phyloP scores from a whole-genome alignment of 1,140 invertebrate genomes.

The Nylanderia fulva region DNA sequence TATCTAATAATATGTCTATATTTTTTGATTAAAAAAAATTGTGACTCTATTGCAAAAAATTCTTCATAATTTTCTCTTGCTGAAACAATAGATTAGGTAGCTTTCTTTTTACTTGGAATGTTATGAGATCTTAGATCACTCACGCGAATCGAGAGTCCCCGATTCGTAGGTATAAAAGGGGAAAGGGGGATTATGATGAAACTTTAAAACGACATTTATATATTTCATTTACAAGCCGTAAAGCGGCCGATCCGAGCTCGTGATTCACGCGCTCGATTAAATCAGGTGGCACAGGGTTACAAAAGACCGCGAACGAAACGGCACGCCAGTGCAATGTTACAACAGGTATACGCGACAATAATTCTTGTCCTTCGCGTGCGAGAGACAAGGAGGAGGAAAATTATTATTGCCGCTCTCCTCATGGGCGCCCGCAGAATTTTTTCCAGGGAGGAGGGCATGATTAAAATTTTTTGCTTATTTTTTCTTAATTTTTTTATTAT shows the following conservation, averaged over 20 bases:
- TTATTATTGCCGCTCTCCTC: not conserved
- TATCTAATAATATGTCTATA: not conserved
- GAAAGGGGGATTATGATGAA: not conserved
- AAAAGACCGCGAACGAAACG: conserved; percentile 52
- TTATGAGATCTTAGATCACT: not conserved
- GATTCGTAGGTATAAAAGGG: not conserved
- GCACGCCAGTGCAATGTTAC: conserved; percentile 55
- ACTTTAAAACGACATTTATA: not conserved
- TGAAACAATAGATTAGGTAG: not conserved
- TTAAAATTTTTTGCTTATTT: too few species aligned
- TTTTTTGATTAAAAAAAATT: not conserved
- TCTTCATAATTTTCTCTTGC: not conserved
- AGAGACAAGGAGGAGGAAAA: not conserved
- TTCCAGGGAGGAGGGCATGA: too few species aligned
- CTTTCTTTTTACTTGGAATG: not conserved
- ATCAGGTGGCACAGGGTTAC: conserved; percentile 26
- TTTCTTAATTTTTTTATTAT: too few species aligned
- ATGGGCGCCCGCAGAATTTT: too few species aligned
- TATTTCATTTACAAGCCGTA: not conserved
- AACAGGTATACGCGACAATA: not conserved
- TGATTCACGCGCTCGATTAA: conserved; percentile 37
- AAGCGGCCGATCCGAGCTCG: not conserved
- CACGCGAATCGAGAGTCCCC: not conserved
- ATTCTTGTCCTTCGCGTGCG: not conserved
- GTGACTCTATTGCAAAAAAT: not conserved